Conservation (phyloP, 37 sponge, comb jelly and placozoan species). For the Aplysina aerophoba region DNA sequence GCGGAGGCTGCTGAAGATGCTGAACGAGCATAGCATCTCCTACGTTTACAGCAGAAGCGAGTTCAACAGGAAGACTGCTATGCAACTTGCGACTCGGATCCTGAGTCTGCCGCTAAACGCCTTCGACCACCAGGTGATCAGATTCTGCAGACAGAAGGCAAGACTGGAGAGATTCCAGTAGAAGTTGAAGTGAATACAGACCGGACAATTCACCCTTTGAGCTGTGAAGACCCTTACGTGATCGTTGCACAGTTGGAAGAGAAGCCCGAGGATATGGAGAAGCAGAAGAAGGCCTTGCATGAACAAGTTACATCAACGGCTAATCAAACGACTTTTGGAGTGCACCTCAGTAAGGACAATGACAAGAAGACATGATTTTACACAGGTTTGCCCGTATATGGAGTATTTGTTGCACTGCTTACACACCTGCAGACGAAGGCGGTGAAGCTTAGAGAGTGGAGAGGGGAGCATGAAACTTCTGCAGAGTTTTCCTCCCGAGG, state of each 20-base stretch:
- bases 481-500: too few relatives aligned
- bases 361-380: neutral
- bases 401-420: neutral
- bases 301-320: neutral
- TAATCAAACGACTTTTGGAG: neutral
- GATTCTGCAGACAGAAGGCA: neutral
- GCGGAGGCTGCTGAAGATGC: constrained; percentile 9
- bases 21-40: neutral
- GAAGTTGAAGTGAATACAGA: constrained; percentile 2
- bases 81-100: neutral
- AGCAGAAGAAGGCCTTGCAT: neutral
- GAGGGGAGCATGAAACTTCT: too few relatives aligned
- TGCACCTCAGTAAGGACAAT: neutral
- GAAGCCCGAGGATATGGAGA: neutral
- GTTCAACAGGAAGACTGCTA: neutral
- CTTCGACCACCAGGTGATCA: neutral
- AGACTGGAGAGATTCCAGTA: neutral
- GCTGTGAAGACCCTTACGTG: neutral
- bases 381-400: constrained; percentile 4
- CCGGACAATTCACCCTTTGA: constrained; percentile 1
- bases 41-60: neutral
- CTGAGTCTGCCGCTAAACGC: constrained; percentile 9
- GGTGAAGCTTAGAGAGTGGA: too few relatives aligned
- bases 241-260: constrained; percentile 2
- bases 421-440: neutral